Conservation (phyloP, 2,113 vertebrate species). For the Apodemus sylvaticus region DNA sequence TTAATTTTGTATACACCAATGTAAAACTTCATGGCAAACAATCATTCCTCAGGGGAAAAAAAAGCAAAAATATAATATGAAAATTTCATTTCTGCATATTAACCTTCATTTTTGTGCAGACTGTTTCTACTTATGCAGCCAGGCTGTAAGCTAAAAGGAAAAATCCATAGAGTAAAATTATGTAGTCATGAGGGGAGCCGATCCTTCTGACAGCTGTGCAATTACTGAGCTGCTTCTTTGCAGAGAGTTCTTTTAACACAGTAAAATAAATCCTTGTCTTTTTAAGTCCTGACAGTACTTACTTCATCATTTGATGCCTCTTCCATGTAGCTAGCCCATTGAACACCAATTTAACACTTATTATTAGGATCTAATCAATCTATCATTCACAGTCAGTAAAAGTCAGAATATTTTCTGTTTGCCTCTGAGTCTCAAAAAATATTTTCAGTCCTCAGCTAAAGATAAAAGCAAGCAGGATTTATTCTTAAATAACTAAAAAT, state of each 20-base stretch:
- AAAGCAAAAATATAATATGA: background rate
- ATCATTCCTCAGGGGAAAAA: background rate
- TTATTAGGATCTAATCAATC: conserved; percentile 74
- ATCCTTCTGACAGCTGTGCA: background rate
- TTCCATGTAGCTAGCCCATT: conserved; percentile 22
- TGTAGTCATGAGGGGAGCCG: background rate
- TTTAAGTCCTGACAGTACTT: background rate
- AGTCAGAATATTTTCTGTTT: conserved; percentile 75
- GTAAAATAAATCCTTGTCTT: background rate
- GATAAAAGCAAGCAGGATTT: conserved; percentile 59
- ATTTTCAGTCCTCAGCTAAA: conserved; percentile 73
- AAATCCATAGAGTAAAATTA: background rate
- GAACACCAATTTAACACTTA: conserved; percentile 2
- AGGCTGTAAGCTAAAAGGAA: background rate
- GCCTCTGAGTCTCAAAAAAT: conserved; percentile 67
- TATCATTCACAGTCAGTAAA: conserved; percentile 75
- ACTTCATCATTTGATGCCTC: background rate
- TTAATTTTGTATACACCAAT: background rate
- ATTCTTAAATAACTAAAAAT: conserved; percentile 64
- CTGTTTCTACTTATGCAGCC: background rate
- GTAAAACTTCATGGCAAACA: background rate
- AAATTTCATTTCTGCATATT: background rate
- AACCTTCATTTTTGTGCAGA: background rate
- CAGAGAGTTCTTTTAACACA: background rate
- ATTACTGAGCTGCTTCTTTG: background rate